Conservation (phyloP, 2,797 vertebrate genomes). For the Coregonus suidteri region DNA sequence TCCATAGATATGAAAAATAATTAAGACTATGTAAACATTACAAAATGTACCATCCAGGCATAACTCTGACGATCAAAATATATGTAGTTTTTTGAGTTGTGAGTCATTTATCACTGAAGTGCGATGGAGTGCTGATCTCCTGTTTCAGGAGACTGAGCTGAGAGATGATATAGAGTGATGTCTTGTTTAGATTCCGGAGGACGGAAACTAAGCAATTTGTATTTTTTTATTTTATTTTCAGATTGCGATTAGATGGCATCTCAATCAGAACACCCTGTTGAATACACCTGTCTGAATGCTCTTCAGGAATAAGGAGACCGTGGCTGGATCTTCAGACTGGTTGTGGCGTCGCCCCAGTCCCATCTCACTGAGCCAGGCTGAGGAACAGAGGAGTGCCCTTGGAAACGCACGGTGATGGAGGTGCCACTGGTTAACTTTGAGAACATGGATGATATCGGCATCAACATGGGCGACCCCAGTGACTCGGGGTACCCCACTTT, state of each 20-base stretch:
- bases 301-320: slow-evolving; percentile 50
- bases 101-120: neutral
- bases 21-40: neutral
- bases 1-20: neutral
- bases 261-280: slow-evolving; percentile 30
- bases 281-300: slow-evolving; percentile 62
- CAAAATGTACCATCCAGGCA: neutral
- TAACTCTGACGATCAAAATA: neutral
- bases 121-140: slow-evolving; percentile 20
- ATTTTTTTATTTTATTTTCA: slow-evolving; percentile 55
- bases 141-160: neutral
- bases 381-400: slow-evolving; percentile 68
- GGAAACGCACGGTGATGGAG: slow-evolving; percentile 85
- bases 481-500: slow-evolving; percentile 84
- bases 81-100: neutral
- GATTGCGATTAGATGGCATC: slow-evolving; percentile 57
- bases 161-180: neutral
- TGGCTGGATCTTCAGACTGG: slow-evolving; percentile 49
- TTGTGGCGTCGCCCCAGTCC: slow-evolving; percentile 53
- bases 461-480: slow-evolving; percentile 82
- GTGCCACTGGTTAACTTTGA: slow-evolving; percentile 93
- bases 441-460: slow-evolving; percentile 86
- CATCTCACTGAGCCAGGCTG: slow-evolving; percentile 55
- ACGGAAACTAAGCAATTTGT: slow-evolving; percentile 20
- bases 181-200: neutral